A percentile compares a stretch with the other conserved stretches of the same genome.
Conservation (phyloP, 2,888 invertebrate genomes). For the Dorcus hopei region DNA sequence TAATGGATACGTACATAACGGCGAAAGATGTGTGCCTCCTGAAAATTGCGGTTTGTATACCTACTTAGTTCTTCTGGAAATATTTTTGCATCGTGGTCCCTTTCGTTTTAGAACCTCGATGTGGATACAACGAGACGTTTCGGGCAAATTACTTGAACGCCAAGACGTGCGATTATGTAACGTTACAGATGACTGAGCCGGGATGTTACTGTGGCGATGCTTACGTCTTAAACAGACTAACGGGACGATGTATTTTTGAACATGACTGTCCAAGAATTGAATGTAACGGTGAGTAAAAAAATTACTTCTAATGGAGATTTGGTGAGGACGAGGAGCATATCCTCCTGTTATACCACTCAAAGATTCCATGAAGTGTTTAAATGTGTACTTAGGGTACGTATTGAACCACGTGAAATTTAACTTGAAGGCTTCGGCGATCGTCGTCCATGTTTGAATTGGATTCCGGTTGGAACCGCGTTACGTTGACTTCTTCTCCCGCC, state of each 20-base stretch:
- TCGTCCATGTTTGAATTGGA: too few relatives aligned
- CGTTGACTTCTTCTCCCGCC: too few relatives aligned
- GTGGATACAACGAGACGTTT: not conserved
- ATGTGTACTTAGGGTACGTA: too few relatives aligned
- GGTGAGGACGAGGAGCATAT: too few relatives aligned
- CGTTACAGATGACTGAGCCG: not conserved
- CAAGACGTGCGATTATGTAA: conserved; percentile 8
- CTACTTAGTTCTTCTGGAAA: too few relatives aligned
- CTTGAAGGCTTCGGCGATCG: too few relatives aligned
- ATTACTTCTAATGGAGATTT: too few relatives aligned
- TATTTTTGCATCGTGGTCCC: not conserved
- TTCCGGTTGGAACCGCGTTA: too few relatives aligned
- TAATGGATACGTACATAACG: conserved; percentile 1
- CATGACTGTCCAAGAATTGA: conserved; percentile 15
- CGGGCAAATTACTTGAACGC: not conserved
- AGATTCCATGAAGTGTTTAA: too few relatives aligned
- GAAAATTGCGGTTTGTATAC: conserved; percentile 6
- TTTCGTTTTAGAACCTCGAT: conserved; percentile 5
- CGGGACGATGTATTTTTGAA: conserved; percentile 12
- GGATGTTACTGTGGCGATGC: conserved; percentile 13
- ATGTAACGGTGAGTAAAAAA: not conserved
- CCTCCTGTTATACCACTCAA: too few relatives aligned
- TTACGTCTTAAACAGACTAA: conserved; percentile 10
- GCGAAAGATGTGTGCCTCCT: conserved; percentile 5
- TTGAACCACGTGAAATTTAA: too few relatives aligned